phyloP scores from a whole-genome alignment of 2,113 vertebrate species.

The Lampris megalopsis region DNA sequence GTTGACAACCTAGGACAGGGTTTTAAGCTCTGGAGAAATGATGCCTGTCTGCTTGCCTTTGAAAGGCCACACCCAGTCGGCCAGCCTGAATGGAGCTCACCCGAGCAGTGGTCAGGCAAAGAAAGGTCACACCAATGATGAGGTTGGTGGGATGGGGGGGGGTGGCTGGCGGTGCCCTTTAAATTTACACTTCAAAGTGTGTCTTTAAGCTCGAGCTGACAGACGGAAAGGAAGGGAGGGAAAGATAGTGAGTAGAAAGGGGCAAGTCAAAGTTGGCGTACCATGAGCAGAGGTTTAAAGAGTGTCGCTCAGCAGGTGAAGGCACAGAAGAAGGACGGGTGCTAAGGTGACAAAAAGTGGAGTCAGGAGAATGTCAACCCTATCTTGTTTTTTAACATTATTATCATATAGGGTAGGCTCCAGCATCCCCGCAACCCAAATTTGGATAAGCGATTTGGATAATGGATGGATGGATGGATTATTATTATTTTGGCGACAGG shows the following conservation, averaged over 20 bases:
- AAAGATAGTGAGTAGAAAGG: constrained; percentile 11
- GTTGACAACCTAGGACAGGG: neutral
- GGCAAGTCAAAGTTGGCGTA: constrained; percentile 5
- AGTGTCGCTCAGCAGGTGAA: neutral
- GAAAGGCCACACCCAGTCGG: constrained; percentile 55
- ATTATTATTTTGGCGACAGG: no score
- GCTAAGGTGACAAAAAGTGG: neutral
- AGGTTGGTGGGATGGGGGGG: constrained; percentile 40
- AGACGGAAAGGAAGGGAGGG: constrained; percentile 30
- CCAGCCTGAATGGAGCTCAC: constrained; percentile 59
- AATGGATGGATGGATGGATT: no score
- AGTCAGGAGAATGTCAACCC: no score
- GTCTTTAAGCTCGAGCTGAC: constrained; percentile 43
- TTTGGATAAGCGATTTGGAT: no score
- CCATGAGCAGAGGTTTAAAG: no score
- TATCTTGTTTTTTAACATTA: no score
- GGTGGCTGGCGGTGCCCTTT: constrained; percentile 62
- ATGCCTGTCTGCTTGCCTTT: constrained; percentile 14
- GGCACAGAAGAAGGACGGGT: neutral
- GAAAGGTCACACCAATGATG: constrained; percentile 76
- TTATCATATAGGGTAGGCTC: no score
- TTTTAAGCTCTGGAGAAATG: constrained; percentile 6
- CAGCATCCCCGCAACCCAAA: no score
- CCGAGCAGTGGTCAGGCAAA: constrained; percentile 65
- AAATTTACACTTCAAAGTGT: constrained; percentile 76